Base-by-base conservation (phyloP, 2,797 vertebrate species). In the Miichthys miiuy region DNA sequence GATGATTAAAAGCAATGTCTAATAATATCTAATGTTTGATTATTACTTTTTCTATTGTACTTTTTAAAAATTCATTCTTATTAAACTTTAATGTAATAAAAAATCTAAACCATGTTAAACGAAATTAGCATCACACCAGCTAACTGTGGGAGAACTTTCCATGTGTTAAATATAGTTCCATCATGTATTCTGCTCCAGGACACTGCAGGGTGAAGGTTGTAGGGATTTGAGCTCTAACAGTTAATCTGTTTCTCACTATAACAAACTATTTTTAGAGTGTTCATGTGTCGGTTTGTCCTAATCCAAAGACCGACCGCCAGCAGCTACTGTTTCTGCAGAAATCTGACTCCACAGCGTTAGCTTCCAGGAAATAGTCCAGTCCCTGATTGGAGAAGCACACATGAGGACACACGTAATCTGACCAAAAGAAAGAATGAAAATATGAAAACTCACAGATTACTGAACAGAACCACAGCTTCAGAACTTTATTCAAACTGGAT, bases 251-350 rank as follows among this genome's bases (percentile, higher is more conserved):
- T 71, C 74, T 81, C 38, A 20, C n/a, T 52, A 18, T 51, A 44
- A 52, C 56, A 52, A 20, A 68, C 86, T 89, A 87, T 88, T 27
- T 80, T 84, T 79, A 75, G 78, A 52, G 47, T 44, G 81, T 83
- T 84, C 52, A 80, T 55, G 60, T 34, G 65, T 34, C 1, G 3
- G 9, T 72, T 60, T n/a, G 62, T 69, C 44, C 55, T 3, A 3
- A 47, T 25, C 8, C 6, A 23, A 12, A 2, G 11, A 48, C 38
- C 2, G 20, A 56, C 21, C 7, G 0, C 25, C 44, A 46, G 51
- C 47, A 50, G 73, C 75, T 58, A 12, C 80, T 63, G 83, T 88
- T 81, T 56, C 81, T 71, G 72, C 44, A 27, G 69, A 77, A 77
- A 69, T 62, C 41, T 34, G 83, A 81, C 5, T 65, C 80, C 61